Conservation (phyloP, 2,797 vertebrate genomes). For the Anniella stebbinsi region DNA sequence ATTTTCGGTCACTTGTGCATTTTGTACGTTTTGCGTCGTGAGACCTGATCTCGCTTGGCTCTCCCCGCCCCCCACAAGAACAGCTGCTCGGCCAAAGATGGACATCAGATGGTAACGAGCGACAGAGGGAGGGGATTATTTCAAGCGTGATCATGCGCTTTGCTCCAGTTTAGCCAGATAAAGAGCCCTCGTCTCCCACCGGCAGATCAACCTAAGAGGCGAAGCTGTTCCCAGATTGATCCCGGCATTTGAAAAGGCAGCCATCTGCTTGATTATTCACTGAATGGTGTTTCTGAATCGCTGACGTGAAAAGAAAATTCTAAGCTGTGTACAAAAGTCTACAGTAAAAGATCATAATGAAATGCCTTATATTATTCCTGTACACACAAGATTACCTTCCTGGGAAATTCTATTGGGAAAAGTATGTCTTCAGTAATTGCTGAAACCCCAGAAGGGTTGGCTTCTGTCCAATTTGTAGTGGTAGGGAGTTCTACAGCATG, state of each 20-base stretch:
- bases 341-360: no score
- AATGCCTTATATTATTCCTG: no score
- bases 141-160: neutral
- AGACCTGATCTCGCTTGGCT: neutral
- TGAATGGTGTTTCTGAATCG: no score
- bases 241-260: neutral
- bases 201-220: no score
- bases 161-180: neutral
- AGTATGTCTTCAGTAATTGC: no score
- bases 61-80: neutral
- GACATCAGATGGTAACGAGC: neutral
- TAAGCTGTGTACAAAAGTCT: no score
- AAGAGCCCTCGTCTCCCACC: neutral
- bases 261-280: neutral
- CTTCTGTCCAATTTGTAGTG: no score
- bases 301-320: no score
- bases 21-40: neutral
- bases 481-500: no score
- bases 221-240: neutral
- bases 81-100: neutral
- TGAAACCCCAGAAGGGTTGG: no score
- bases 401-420: no score
- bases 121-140: neutral
- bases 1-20: neutral
- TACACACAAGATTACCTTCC: no score